phyloP scores from a whole-genome alignment of 2,888 invertebrate genomes.

The Carcina quercana region DNA sequence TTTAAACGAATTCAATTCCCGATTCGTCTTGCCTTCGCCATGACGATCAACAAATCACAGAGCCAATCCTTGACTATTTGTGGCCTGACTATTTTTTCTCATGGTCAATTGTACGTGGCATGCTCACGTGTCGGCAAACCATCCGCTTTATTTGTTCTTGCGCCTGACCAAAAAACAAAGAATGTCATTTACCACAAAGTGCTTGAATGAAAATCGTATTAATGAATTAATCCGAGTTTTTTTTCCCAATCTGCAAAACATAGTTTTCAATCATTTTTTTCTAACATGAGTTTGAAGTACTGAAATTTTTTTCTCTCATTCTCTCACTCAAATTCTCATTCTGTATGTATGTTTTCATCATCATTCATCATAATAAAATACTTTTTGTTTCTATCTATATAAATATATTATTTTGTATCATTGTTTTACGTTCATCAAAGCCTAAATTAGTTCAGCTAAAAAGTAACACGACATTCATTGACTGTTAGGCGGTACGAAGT shows the following conservation, averaged over 20 bases:
- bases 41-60: slow-evolving; percentile 15
- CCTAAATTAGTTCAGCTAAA: slow-evolving; percentile 1
- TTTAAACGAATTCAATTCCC: slow-evolving; percentile 17
- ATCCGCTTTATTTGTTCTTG: slow-evolving; percentile 5
- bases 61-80: slow-evolving; percentile 16
- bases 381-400: background rate
- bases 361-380: background rate
- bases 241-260: background rate
- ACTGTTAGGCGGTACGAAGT: slow-evolving; percentile 3
- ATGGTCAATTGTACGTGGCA: slow-evolving; percentile 14
- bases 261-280: background rate
- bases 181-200: slow-evolving; percentile 4
- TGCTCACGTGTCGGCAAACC: background rate
- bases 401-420: background rate
- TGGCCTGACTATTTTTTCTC: slow-evolving; percentile 10
- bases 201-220: slow-evolving; percentile 3
- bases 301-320: background rate
- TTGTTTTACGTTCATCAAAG: slow-evolving; percentile 1
- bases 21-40: slow-evolving; percentile 19
- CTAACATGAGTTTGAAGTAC: background rate
- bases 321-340: no score
- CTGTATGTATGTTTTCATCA: background rate
- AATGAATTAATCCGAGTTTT: background rate
- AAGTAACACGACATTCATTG: slow-evolving; percentile 2
- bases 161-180: slow-evolving; percentile 3